Evolutionary conservation across 2,113 vertebrate species (phyloP).

Genomic region (Merops nubicus): DNA sequence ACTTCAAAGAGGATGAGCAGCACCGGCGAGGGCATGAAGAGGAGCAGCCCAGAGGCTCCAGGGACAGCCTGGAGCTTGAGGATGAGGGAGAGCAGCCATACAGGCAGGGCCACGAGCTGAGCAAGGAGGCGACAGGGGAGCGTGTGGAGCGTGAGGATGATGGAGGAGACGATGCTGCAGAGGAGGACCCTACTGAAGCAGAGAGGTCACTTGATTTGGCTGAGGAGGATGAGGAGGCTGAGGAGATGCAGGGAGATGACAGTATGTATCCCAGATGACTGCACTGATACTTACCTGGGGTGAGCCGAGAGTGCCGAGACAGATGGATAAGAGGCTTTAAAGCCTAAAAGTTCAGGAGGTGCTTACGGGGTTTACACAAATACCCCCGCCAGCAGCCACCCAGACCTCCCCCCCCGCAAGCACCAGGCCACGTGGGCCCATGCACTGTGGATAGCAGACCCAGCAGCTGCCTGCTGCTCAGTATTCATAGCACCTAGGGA

Average conservation of each 20-base stretch:
- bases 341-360: neutral
- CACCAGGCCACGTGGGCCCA: rapidly evolving
- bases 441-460: rapidly evolving
- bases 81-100: conserved; percentile 12
- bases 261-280: conserved; percentile 20
- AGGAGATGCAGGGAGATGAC: conserved; percentile 32
- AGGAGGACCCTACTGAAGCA: conserved; percentile 44
- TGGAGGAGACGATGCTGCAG: neutral
- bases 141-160: conserved; percentile 47
- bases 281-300: neutral
- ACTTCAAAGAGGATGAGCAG: conserved; percentile 46
- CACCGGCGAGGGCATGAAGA: conserved; percentile 30
- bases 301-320: neutral
- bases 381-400: neutral
- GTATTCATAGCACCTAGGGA: neutral
- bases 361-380: neutral
- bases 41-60: neutral
- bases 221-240: conserved; percentile 13
- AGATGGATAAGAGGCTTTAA: neutral
- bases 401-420: neutral
- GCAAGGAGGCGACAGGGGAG: neutral
- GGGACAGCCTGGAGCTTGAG: neutral
- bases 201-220: neutral
- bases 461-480: neutral
- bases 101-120: conserved; percentile 11